Base-by-base conservation (phyloP, 2,113 vertebrate genomes). In the Myiozetetes cayanensis region DNA sequence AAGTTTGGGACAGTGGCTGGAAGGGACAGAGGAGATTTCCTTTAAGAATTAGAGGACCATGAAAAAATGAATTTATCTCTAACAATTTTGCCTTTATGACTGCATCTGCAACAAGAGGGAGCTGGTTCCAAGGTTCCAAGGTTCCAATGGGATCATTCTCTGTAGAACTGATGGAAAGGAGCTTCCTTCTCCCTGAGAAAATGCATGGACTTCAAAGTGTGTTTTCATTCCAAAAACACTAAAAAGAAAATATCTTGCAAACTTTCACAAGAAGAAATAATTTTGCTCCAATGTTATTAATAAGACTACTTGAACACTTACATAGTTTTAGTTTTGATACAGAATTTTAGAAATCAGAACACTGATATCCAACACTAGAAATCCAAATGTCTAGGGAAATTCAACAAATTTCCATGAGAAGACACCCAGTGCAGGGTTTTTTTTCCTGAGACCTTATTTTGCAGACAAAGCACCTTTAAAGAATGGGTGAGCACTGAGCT, bases 401-500 rank as follows among this genome's bases (percentile, higher is more conserved):
- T 52, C 0, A 30, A 25, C 7, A 8, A 22, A 31, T 52, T 65
- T 47, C 74, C 14, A 20, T 10, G 19, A 50, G 14, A 82, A 78
- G 5, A 9, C 6, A 28, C 5, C 11, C 52, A 17, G 2, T 41
- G 12, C 6, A 56, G 39, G 39, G 8, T 41, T 1, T 23, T 46
- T 75, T 72, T 10, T 20, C 30, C 53, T 17, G 8, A 68, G n/a
- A 31, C 17, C 14, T 84, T 25, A 7, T 65, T 80, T 65, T 76
- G 19, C 39, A n/a, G 37, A 27, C 49, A 80, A 44, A 76, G 41
- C 33, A 83, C 9, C 27, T 79, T 52, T 59, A 23, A 88, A 87
- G 21, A 19, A 68, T 0, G 1, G 18, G 5, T 0, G 0, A 78
- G 30, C 30, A 47, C 52, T 11, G 33, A 74, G 39, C 14, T 56